These are phyloP conservation scores for human (Homo sapiens) DNA, from an alignment of 2,113 vertebrate species.

Conservation along the genomic window GRCh38 chr1:151324001-151324500, in stretches of 20 bases:
- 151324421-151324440: neutral
- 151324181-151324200: too few species aligned
- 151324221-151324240: too few species aligned
- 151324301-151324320: neutral
- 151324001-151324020: too few species aligned
- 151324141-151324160: too few species aligned
- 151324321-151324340: neutral
- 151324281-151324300: neutral
- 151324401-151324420: neutral
- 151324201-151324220: too few species aligned
- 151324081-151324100: too few species aligned
- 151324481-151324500: conserved; percentile 6
- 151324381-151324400: neutral
- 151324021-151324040: too few species aligned
- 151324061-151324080: too few species aligned
- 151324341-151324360: neutral
- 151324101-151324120: too few species aligned
- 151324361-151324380: conserved; percentile 15
- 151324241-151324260: too few species aligned
- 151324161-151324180: neutral
- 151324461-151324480: neutral
- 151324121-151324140: too few species aligned
- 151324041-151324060: too few species aligned
- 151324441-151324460: conserved; percentile 10
- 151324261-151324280: conserved; percentile 16